Evolutionary conservation across 2,797 vertebrate species (phyloP).

Genomic region (Sebastes hubbsi): DNA sequence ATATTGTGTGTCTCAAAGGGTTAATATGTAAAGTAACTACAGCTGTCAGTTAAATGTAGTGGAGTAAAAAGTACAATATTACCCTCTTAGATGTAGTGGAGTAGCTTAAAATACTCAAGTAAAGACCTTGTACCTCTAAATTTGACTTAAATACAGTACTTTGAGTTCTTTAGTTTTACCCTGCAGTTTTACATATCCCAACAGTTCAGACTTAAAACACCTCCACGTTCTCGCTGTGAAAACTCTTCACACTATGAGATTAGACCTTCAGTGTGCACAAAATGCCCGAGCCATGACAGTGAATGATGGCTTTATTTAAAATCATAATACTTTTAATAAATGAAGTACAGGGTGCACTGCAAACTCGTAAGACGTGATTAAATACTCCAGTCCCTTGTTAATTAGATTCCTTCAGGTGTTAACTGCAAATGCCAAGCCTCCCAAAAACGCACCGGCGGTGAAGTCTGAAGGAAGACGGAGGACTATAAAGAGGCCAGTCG

Average conservation of each 20-base stretch:
- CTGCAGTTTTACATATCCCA: background rate
- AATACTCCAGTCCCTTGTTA: slow-evolving; percentile 63
- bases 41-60: background rate
- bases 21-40: background rate
- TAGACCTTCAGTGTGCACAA: slow-evolving; percentile 51
- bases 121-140: background rate
- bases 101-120: background rate
- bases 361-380: slow-evolving; percentile 70
- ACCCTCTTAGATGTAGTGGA: background rate
- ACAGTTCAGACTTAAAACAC: slow-evolving; percentile 16
- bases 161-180: background rate
- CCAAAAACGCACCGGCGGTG: slow-evolving; percentile 35
- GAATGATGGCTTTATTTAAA: slow-evolving; percentile 77
- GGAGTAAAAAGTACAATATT: background rate
- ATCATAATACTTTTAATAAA: slow-evolving; percentile 76
- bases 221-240: slow-evolving; percentile 1
- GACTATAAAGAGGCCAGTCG: slow-evolving; percentile 29
- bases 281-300: slow-evolving; percentile 63
- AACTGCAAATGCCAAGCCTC: slow-evolving; percentile 69
- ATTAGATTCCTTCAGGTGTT: slow-evolving; percentile 79
- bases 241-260: slow-evolving; percentile 36
- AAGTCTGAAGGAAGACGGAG: slow-evolving; percentile 29
- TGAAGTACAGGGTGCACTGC: slow-evolving; percentile 62
- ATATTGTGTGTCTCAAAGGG: no score
- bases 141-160: background rate